These are phyloP conservation scores for Epicauta chinensis DNA, from an alignment of 1,140 invertebrate species.

Conservation along the genomic window DNA sequence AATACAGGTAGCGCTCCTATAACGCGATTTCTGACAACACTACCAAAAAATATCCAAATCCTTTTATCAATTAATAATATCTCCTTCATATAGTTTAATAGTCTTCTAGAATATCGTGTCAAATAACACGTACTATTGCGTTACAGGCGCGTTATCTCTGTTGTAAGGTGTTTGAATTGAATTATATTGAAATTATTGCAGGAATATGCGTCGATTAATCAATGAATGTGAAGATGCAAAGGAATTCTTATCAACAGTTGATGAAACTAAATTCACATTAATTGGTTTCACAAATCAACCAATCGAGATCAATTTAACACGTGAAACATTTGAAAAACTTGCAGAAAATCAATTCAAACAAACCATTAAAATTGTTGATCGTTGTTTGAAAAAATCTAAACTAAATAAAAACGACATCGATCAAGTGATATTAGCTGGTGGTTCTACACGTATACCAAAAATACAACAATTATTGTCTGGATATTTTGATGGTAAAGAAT, in stretches of 20 bases:
- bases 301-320: constrained; percentile 59
- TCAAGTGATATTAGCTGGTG: constrained; percentile 58
- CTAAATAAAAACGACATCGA: constrained; percentile 40
- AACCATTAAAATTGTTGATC: constrained; percentile 11
- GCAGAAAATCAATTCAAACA: constrained; percentile 60
- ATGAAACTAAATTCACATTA: constrained; percentile 1
- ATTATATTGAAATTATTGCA: constrained; percentile 59
- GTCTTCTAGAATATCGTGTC: too few relatives aligned
- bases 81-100: too few relatives aligned
- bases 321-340: constrained; percentile 68
- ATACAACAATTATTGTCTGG: constrained; percentile 40
- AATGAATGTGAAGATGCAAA: constrained; percentile 78
- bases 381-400: constrained; percentile 14
- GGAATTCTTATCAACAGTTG: constrained; percentile 60
- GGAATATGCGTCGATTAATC: constrained; percentile 71
- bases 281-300: not conserved
- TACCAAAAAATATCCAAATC: too few relatives aligned
- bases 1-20: too few relatives aligned
- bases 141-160: too few relatives aligned
- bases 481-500: constrained; percentile 45
- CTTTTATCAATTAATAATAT: too few relatives aligned
- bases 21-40: too few relatives aligned
- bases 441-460: constrained; percentile 58
- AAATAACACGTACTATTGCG: too few relatives aligned
- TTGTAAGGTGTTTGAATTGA: constrained; percentile 1